Percentiles rank a stretch among this genome's conserved stretches.
Evolutionary conservation across 2,797 vertebrate species (phyloP).

Genomic region (Rallus crepitans): DNA sequence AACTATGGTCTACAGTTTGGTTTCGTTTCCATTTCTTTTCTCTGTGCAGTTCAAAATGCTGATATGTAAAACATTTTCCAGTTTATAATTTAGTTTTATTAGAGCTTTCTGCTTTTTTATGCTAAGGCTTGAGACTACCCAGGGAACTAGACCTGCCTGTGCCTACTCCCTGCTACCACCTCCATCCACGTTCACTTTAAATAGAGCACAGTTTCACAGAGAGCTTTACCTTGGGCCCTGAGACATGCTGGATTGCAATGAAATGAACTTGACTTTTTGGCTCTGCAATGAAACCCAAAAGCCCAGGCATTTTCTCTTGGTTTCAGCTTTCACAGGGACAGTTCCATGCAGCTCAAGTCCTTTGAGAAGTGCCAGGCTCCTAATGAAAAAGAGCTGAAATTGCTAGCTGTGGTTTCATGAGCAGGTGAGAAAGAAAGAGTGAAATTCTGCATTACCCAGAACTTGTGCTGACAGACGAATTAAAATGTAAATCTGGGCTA

Average conservation of each 20-base stretch:
- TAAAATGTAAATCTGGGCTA: conserved; percentile 63
- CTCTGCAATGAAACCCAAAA: conserved; percentile 12
- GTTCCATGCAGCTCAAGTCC: conserved; percentile 1
- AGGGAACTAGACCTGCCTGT: background rate
- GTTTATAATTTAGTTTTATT: background rate
- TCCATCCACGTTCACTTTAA: background rate
- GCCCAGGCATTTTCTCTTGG: conserved; percentile 32
- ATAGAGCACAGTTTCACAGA: background rate
- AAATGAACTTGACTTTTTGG: conserved; percentile 8
- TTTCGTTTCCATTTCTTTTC: background rate
- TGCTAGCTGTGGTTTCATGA: conserved; percentile 50
- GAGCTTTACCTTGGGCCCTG: background rate
- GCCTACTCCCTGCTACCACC: background rate
- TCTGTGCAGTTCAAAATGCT: background rate
- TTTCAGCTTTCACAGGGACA: conserved; percentile 56
- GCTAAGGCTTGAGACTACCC: background rate
- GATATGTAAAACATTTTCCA: background rate
- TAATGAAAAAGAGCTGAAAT: conserved; percentile 52
- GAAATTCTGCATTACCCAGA: conserved; percentile 64
- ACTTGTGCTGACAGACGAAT: conserved; percentile 66
- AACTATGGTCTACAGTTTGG: background rate
- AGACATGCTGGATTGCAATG: background rate
- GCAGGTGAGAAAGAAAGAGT: conserved; percentile 30
- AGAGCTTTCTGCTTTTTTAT: background rate
- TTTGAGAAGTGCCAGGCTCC: conserved; percentile 59